Conservation (phyloP, 2,113 vertebrate genomes). For the Rhea americana region DNA sequence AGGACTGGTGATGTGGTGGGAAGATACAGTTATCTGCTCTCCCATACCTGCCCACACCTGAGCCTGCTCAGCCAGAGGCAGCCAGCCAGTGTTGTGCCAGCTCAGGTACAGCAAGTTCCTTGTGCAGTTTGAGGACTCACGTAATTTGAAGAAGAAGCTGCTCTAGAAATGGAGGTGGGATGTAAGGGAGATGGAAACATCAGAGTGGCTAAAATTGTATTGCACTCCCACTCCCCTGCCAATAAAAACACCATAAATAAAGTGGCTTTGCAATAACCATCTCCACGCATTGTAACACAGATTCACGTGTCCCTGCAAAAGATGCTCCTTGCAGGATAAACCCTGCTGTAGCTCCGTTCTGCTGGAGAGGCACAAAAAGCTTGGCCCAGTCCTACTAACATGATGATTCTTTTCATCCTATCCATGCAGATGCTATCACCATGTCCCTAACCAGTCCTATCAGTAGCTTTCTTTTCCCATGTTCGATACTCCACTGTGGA, state of each 20-base stretch:
- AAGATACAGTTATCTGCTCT: neutral
- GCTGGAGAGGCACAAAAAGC: neutral
- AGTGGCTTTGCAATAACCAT: constrained; percentile 68
- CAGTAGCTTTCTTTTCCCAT: neutral
- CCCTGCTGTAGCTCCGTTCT: neutral
- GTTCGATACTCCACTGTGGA: neutral
- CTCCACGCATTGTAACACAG: constrained; percentile 49
- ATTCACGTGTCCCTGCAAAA: constrained; percentile 37
- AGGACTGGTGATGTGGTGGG: neutral
- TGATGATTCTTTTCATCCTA: neutral
- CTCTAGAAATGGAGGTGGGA: constrained; percentile 61
- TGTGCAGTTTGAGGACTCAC: neutral
- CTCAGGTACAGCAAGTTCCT: constrained; percentile 31
- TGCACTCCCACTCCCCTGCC: constrained; percentile 71
- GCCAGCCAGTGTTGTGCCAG: neutral
- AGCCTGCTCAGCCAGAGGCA: neutral
- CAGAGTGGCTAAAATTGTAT: constrained; percentile 71
- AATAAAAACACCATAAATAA: constrained; percentile 71
- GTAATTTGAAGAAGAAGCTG: constrained; percentile 12
- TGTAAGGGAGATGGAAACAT: constrained; percentile 61
- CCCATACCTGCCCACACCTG: neutral
- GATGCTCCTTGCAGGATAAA: constrained; percentile 44
- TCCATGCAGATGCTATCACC: neutral
- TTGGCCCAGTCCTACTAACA: neutral
- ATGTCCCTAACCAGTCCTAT: neutral